Evolutionary conservation across 2,888 invertebrate genomes (phyloP).

Genomic region (Chironomus riparius): DNA sequence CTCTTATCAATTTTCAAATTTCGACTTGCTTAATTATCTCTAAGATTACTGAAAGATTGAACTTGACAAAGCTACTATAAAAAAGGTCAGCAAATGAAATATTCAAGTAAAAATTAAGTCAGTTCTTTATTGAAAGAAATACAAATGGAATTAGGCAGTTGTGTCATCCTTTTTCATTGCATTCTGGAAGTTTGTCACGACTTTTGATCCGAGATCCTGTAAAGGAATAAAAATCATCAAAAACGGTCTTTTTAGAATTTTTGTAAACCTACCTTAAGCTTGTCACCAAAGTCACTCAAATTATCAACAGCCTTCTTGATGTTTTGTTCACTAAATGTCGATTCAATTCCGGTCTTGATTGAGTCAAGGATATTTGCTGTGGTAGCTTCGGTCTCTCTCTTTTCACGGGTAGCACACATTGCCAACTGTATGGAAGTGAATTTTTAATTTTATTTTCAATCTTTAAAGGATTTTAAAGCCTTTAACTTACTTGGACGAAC

Average conservation of each 20-base stretch:
- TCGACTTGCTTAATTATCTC: too few species aligned
- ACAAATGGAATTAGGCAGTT: not conserved
- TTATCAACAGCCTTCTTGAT: constrained; percentile 15
- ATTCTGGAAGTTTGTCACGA: constrained; percentile 11
- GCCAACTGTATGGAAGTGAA: not conserved
- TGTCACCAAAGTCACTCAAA: constrained; percentile 14
- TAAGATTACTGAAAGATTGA: too few species aligned
- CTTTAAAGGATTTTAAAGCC: not conserved
- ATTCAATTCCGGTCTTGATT: constrained; percentile 6
- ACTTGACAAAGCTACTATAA: too few species aligned
- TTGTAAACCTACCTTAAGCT: not conserved
- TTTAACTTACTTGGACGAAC: constrained; percentile 12
- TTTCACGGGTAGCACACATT: not conserved
- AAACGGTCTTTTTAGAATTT: not conserved
- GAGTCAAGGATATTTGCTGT: constrained; percentile 9
- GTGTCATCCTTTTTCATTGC: constrained; percentile 5
- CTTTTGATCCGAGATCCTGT: constrained; percentile 1
- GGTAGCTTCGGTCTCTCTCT: constrained; percentile 6
- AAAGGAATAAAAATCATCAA: not conserved
- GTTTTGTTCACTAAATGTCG: constrained; percentile 23
- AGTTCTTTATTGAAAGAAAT: not conserved
- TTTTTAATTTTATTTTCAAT: too few species aligned
- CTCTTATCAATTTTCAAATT: too few species aligned
- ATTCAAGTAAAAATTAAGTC: not conserved
- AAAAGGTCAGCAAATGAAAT: too few species aligned